Evolutionary conservation across 2,113 vertebrate genomes (phyloP).

Genomic region (Chloropsis hardwickii): DNA sequence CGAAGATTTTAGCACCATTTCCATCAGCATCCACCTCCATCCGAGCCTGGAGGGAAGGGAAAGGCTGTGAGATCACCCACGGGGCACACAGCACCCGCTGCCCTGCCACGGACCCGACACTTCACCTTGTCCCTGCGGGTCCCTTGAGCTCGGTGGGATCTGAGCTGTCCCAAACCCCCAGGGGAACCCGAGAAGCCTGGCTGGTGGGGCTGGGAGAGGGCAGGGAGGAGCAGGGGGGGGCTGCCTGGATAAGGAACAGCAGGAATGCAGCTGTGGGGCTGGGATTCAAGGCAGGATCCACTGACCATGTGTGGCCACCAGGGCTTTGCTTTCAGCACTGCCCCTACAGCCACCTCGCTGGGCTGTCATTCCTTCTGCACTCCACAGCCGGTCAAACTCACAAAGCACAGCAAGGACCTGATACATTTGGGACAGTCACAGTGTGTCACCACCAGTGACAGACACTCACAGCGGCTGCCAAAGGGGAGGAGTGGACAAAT

Average conservation of each 20-base stretch:
- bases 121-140: background rate
- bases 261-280: background rate
- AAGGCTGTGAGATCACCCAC: background rate
- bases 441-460: background rate
- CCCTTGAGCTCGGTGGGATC: background rate
- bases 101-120: accelerated
- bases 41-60: conserved; percentile 78
- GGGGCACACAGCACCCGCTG: accelerated
- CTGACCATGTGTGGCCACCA: background rate
- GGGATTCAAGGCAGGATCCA: background rate
- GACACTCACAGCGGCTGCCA: accelerated
- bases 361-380: background rate
- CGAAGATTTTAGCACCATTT: conserved; percentile 98
- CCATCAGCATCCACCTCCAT: conserved; percentile 99
- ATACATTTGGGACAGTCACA: accelerated
- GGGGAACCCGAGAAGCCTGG: background rate
- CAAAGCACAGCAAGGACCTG: accelerated
- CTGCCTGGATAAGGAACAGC: background rate
- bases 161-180: background rate
- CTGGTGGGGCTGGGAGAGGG: background rate
- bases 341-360: background rate
- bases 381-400: accelerated
- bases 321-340: background rate
- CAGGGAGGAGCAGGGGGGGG: background rate
- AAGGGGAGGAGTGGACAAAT: accelerated